A percentile compares a stretch with the other conserved stretches of the same genome.
Evolutionary conservation across 2,888 invertebrate species (phyloP).

Genomic region (Agrilus biguttatus): DNA sequence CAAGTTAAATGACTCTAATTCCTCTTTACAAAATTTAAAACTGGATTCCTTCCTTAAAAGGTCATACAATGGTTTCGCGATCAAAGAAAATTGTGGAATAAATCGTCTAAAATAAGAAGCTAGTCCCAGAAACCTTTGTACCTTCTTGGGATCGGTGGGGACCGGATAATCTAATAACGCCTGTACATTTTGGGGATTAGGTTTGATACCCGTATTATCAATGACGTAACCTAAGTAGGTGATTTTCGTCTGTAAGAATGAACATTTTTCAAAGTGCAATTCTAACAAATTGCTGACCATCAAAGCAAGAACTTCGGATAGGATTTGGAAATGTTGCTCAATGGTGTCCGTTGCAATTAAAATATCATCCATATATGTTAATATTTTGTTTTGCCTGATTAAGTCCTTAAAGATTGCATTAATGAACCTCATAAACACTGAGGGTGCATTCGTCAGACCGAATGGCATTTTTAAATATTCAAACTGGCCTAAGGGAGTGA

Average conservation of each 20-base stretch:
- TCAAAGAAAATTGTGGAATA: not conserved
- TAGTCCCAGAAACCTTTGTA: no score
- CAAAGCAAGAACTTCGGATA: no score
- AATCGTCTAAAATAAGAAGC: conserved; percentile 2
- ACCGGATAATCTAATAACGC: no score
- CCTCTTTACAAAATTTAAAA: no score
- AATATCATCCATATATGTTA: no score
- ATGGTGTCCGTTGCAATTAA: no score
- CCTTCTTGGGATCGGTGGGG: no score
- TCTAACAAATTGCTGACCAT: no score
- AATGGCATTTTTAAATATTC: conserved; percentile 19
- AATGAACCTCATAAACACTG: conserved; percentile 2
- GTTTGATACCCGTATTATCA: conserved; percentile 1
- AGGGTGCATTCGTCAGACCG: conserved; percentile 15
- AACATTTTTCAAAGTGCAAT: no score
- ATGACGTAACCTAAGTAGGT: conserved; percentile 14
- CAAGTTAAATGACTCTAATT: no score
- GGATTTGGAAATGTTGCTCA: no score
- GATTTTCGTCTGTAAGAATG: conserved; percentile 7
- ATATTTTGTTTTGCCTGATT: not conserved
- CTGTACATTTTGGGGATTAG: not conserved
- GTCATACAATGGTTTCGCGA: conserved; percentile 2
- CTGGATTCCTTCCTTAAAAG: conserved; percentile 11
- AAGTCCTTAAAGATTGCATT: conserved; percentile 1
- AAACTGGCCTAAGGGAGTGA: conserved; percentile 16